These are phyloP conservation scores for Anas georgica DNA, from an alignment of 2,797 vertebrate species.

Conservation along the genomic window DNA sequence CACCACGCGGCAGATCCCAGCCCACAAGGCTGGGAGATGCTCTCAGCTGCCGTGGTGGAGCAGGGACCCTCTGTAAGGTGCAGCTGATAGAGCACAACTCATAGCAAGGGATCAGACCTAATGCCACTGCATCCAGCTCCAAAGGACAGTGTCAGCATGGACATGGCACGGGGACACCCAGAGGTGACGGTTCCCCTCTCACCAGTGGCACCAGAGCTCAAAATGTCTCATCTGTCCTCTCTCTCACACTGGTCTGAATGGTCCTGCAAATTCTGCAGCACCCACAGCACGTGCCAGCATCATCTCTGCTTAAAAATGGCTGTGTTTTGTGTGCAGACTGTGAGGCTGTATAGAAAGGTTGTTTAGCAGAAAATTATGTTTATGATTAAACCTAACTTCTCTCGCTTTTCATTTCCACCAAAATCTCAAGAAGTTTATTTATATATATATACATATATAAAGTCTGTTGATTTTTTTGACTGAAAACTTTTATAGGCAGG, in stretches of 20 bases:
- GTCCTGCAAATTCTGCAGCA: background rate
- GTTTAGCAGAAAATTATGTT: background rate
- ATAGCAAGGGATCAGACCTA: background rate
- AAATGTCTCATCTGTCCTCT: background rate
- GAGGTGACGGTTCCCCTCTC: background rate
- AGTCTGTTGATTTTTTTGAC: background rate
- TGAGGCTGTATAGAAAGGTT: background rate
- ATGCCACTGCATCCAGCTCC: background rate
- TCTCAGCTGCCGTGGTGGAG: background rate
- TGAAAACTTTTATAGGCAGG: background rate
- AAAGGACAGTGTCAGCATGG: background rate
- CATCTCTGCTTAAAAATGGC: accelerated
- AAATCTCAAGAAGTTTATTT: background rate
- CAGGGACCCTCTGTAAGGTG: background rate
- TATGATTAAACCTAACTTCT: background rate
- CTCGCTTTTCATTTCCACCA: background rate
- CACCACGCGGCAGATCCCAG: background rate
- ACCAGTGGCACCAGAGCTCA: background rate
- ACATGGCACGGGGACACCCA: background rate
- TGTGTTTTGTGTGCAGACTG: background rate
- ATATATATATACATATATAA: no score
- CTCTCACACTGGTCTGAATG: accelerated
- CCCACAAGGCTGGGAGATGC: background rate
- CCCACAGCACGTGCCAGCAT: background rate
- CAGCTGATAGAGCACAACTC: background rate